Base-by-base conservation (phyloP, 2,888 invertebrate genomes). In the Incurvaria masculella region DNA sequence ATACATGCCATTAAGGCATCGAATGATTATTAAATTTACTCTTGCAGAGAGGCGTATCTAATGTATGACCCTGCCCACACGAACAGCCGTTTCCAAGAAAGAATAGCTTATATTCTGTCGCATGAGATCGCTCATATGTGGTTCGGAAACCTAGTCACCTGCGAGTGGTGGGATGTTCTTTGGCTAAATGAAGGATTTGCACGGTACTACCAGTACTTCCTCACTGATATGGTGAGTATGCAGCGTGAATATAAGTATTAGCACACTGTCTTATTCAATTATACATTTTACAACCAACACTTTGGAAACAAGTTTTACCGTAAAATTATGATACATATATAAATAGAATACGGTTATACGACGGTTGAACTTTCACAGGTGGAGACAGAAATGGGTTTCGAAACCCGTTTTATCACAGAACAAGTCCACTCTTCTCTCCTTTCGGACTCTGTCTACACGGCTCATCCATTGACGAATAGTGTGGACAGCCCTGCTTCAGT, bases 41-140 rank as follows among this genome's bases (percentile, higher is more conserved):
- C 47, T 58, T 53, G 19, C 54, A 79, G 79, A 53, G 78, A 79
- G 55, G 76, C 75, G 2, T 76, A 75, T 51, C 51, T 79, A 14
- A 61, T 83, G 61, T 76, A 72, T 55, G 67, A 76, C 47, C 57
- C 58, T 18, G 48, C 55, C 0, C 64, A 80, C 26, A 76, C 80
- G 0, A 73, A 69, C 42, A 59, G 69, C 21, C 57, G 64, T 42
- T 69, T 65, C 48, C 73, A 82, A 53, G 82, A 85, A 56, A 55
- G 73, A 23, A 79, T 85, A 2, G 82, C 81, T 1, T 73, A 82
- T 19, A 80, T 82, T 14, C 66, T 86, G 8, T 82, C 85, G 1
- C 89, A 89, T 61, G 89, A 90, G 62, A 76, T 87, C 19, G 81
- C 86, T 2, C 89, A 90, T 61, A 86, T 84, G 81, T 88, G 87